These are phyloP conservation scores for Uloborus diversus DNA, from an alignment of 1,140 invertebrate genomes.

Conservation along the genomic window DNA sequence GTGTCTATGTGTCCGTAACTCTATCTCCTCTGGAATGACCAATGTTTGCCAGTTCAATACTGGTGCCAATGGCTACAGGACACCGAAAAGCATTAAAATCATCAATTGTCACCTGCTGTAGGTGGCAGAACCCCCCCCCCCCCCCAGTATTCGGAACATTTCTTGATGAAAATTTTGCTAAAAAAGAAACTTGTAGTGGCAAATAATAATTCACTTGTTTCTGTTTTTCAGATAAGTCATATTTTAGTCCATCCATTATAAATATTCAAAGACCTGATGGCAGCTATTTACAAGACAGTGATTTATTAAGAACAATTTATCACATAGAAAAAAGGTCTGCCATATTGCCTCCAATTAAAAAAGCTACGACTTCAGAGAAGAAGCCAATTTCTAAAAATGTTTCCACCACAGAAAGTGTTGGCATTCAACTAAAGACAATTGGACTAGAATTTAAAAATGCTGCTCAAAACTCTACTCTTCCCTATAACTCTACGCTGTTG, in stretches of 20 bases:
- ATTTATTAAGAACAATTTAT: constrained; percentile 5
- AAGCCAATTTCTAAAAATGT: background rate
- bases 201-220: too few species aligned
- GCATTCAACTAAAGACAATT: constrained; percentile 5
- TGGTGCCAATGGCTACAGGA: too few species aligned
- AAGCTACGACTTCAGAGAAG: background rate
- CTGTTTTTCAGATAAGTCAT: background rate
- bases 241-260: constrained; percentile 30
- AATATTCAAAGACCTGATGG: constrained; percentile 25
- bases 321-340: constrained; percentile 26
- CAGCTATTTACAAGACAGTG: constrained; percentile 7
- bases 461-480: background rate
- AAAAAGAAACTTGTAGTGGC: too few species aligned
- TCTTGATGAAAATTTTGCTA: too few species aligned
- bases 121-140: too few species aligned
- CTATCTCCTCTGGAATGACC: too few species aligned
- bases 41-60: too few species aligned
- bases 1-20: too few species aligned
- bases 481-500: background rate
- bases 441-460: background rate
- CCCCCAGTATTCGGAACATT: too few species aligned
- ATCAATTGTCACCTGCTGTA: too few species aligned
- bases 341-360: constrained; percentile 11
- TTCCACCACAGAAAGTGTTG: background rate
- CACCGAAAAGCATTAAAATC: too few species aligned